Conservation (phyloP, 1,140 invertebrate species). For the Heliconius himera region DNA sequence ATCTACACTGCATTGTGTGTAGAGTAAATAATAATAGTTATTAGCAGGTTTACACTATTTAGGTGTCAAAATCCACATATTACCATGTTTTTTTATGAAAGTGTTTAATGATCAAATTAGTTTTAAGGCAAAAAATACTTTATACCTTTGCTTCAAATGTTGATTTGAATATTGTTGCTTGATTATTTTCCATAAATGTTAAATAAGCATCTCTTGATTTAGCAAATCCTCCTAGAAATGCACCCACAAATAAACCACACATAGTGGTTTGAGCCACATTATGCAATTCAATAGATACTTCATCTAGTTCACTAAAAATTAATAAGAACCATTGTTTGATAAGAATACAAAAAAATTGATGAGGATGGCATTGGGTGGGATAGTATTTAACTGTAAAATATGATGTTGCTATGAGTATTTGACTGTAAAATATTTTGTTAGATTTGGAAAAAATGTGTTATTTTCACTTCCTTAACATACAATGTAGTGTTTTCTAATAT, state of each 20-base stretch:
- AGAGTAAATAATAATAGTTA: too few species aligned
- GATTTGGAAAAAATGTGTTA: too few species aligned
- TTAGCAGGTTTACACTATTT: too few species aligned
- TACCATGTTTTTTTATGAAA: too few species aligned
- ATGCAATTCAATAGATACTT: constrained; percentile 83
- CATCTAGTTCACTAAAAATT: constrained; percentile 82
- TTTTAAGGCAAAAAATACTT: too few species aligned
- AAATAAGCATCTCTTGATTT: constrained; percentile 83
- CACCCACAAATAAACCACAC: constrained; percentile 82
- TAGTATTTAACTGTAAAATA: not conserved
- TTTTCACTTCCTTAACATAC: too few species aligned
- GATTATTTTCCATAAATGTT: constrained; percentile 88
- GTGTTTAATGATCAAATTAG: too few species aligned
- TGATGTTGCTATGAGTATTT: too few species aligned
- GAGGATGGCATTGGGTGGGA: not conserved
- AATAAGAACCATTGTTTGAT: not conserved
- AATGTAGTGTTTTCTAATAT: too few species aligned
- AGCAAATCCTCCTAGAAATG: constrained; percentile 83
- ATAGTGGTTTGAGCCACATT: constrained; percentile 82
- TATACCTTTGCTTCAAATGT: constrained; percentile 86
- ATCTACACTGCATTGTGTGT: too few species aligned
- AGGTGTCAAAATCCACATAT: too few species aligned
- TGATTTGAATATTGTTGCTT: constrained; percentile 85
- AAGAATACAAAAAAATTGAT: not conserved
- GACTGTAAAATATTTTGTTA: too few species aligned